These are phyloP conservation scores for Rhopalosiphum nymphaeae DNA, from an alignment of 2,888 invertebrate species.

Conservation along the genomic window DNA sequence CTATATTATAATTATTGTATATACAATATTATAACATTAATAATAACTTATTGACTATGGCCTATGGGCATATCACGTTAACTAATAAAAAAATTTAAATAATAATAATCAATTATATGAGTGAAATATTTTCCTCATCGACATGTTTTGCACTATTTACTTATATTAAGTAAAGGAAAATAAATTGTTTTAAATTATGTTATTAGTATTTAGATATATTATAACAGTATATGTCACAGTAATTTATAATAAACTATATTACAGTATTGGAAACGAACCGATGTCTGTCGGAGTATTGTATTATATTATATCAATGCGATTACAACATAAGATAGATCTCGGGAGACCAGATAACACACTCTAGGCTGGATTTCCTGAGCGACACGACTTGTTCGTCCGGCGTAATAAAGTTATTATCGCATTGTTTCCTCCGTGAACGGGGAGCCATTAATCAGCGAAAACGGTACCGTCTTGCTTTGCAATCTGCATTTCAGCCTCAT, in stretches of 20 bases:
- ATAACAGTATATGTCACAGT: background rate
- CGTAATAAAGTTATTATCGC: slow-evolving; percentile 64
- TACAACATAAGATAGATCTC: slow-evolving; percentile 17
- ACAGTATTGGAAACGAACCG: slow-evolving; percentile 31
- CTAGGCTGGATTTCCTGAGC: slow-evolving; percentile 52
- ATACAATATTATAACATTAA: background rate
- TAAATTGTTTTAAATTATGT: too few relatives aligned
- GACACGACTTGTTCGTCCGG: slow-evolving; percentile 54
- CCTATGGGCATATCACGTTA: background rate
- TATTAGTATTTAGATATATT: background rate
- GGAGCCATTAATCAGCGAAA: slow-evolving; percentile 64
- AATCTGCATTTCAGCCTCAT: slow-evolving; percentile 66
- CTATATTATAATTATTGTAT: background rate
- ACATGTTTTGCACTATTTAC: background rate
- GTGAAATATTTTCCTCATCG: background rate
- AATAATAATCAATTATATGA: background rate
- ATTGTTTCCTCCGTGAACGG: slow-evolving; percentile 52
- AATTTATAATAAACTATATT: background rate
- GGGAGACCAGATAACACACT: slow-evolving; percentile 45
- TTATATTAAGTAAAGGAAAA: background rate
- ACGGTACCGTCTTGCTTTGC: slow-evolving; percentile 63
- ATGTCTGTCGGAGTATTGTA: slow-evolving; percentile 3
- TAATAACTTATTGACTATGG: background rate
- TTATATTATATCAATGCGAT: slow-evolving; percentile 40
- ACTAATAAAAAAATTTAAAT: background rate